phyloP scores from a whole-genome alignment of 2,888 invertebrate species.

The Sialis lutaria region DNA sequence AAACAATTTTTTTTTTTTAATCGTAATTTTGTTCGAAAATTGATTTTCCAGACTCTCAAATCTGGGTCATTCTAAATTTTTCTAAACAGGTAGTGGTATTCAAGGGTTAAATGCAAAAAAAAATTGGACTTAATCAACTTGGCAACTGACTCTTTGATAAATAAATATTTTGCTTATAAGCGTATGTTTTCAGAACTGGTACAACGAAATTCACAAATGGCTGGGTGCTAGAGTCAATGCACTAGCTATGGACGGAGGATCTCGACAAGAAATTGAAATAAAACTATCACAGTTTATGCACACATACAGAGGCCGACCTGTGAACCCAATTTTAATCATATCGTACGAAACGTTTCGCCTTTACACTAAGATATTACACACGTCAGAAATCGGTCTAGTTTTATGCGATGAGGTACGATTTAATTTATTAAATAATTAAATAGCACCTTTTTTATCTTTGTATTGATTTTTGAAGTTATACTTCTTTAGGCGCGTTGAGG shows the following conservation, averaged over 20 bases:
- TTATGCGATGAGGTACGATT: slow-evolving; percentile 78
- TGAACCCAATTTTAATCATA: slow-evolving; percentile 88
- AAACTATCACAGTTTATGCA: slow-evolving; percentile 71
- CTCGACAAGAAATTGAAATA: slow-evolving; percentile 71
- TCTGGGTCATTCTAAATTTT: no score
- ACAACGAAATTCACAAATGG: slow-evolving; percentile 97
- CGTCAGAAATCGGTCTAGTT: slow-evolving; percentile 83
- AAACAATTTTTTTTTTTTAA: no score
- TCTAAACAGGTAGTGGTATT: no score
- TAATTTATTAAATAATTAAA: slow-evolving; percentile 1
- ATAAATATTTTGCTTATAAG: neutral
- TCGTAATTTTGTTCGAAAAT: no score
- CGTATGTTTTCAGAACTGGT: slow-evolving; percentile 60
- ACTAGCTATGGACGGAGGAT: slow-evolving; percentile 72
- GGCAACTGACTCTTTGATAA: neutral
- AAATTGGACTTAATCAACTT: neutral
- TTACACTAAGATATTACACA: slow-evolving; percentile 76
- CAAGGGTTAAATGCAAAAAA: neutral
- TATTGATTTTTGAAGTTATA: no score
- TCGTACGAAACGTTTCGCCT: slow-evolving; percentile 97
- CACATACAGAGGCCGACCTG: slow-evolving; percentile 56
- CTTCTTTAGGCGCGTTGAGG: no score
- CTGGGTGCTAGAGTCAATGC: slow-evolving; percentile 65
- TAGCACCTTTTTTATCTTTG: no score
- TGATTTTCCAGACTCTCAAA: no score